A percentile compares a stretch with the other conserved stretches of the same genome.
Conservation (phyloP, 1,140 invertebrate species). For the Rhagoletis zephyria region DNA sequence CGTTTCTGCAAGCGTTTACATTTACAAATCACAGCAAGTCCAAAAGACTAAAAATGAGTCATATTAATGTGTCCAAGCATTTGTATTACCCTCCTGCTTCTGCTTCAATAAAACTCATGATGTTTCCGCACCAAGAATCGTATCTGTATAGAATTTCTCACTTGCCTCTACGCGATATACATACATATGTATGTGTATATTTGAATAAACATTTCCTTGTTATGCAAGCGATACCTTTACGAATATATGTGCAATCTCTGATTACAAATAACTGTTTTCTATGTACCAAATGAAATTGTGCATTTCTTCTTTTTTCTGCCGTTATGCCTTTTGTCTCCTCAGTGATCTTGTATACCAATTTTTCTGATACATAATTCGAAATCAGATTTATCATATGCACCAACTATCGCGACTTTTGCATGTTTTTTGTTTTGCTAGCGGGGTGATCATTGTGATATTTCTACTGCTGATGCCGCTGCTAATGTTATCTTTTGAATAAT, state of each 20-base stretch:
- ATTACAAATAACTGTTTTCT: too few relatives aligned
- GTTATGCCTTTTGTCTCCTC: background rate
- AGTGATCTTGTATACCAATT: background rate
- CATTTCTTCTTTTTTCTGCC: background rate
- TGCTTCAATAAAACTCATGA: background rate
- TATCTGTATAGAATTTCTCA: background rate
- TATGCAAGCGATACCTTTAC: too few relatives aligned
- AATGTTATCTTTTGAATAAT: conserved; percentile 13
- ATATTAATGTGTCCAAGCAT: background rate
- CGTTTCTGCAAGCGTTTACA: conserved; percentile 35
- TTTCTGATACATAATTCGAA: background rate
- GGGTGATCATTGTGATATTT: background rate
- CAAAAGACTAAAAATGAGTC: conserved; percentile 24
- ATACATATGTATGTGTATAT: too few relatives aligned
- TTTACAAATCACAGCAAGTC: conserved; percentile 59
- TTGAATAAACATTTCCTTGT: too few relatives aligned
- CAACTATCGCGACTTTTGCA: background rate
- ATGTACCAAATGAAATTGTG: too few relatives aligned
- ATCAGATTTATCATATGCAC: background rate
- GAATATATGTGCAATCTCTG: too few relatives aligned
- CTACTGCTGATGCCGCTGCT: background rate
- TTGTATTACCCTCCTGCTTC: conserved; percentile 5
- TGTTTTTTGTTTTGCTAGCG: conserved; percentile 17
- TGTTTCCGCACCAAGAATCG: background rate
- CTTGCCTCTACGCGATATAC: too few relatives aligned